Evolutionary conservation across 2,888 invertebrate genomes (phyloP).

Genomic region (Lottia gigantea): DNA sequence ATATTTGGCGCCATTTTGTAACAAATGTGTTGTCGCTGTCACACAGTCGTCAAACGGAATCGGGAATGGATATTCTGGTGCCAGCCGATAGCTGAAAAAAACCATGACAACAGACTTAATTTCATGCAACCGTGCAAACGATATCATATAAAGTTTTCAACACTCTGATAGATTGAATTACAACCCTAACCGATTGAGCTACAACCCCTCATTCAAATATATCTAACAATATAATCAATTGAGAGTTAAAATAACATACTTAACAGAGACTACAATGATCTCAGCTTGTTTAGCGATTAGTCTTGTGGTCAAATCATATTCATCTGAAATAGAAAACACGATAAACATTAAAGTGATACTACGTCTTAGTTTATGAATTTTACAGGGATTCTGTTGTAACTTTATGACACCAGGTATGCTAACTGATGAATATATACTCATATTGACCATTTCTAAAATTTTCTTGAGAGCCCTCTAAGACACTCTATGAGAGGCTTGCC

Average conservation of each 20-base stretch:
- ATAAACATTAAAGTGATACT: too few relatives aligned
- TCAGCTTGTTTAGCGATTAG: conserved; percentile 17
- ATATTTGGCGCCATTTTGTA: conserved; percentile 46
- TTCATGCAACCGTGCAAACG: too few relatives aligned
- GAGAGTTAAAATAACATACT: conserved; percentile 15
- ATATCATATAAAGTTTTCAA: too few relatives aligned
- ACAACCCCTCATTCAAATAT: background rate
- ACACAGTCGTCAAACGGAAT: conserved; percentile 66
- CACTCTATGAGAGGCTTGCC: too few relatives aligned
- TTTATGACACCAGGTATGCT: too few relatives aligned
- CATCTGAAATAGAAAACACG: conserved; percentile 18
- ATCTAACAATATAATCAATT: background rate
- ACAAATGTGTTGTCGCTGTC: conserved; percentile 55
- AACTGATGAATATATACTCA: too few relatives aligned
- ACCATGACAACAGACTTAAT: too few relatives aligned
- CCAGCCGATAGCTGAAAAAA: conserved; percentile 59
- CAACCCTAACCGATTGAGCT: background rate
- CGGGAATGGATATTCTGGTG: conserved; percentile 68
- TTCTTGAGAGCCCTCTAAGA: too few relatives aligned
- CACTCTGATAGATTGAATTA: too few relatives aligned
- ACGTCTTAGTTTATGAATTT: too few relatives aligned
- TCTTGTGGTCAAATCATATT: conserved; percentile 8
- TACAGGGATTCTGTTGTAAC: too few relatives aligned
- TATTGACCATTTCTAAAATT: too few relatives aligned
- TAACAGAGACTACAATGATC: conserved; percentile 23